A percentile compares a stretch with the other conserved stretches of the same genome.
Conservation (phyloP, 2,888 invertebrate genomes). For the Pharmacophagus antenor region DNA sequence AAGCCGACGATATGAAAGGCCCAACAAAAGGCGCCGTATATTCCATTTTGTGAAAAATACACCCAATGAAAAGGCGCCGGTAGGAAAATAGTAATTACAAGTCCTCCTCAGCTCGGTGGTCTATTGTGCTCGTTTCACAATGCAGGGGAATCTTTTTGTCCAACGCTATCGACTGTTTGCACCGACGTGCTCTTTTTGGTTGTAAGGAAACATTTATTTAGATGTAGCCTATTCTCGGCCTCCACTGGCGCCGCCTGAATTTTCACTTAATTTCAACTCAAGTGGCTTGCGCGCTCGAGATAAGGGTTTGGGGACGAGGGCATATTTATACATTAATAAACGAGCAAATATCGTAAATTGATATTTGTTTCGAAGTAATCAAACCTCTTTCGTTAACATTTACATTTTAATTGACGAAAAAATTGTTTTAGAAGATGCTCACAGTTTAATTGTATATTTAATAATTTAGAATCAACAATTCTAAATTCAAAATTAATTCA, state of each 20-base stretch:
- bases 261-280: constrained; percentile 30
- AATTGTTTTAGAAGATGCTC: background rate
- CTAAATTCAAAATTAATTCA: too few relatives aligned
- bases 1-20: constrained; percentile 51
- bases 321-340: constrained; percentile 15
- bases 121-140: constrained; percentile 71
- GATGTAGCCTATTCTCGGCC: constrained; percentile 40
- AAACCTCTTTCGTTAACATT: background rate
- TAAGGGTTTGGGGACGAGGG: constrained; percentile 18
- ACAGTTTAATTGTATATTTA: too few relatives aligned
- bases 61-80: constrained; percentile 67
- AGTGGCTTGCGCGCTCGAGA: constrained; percentile 26
- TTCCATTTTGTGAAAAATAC: constrained; percentile 73
- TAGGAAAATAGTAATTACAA: constrained; percentile 81
- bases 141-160: constrained; percentile 77
- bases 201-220: constrained; percentile 53
- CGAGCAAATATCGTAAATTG: constrained; percentile 2
- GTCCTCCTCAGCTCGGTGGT: constrained; percentile 58
- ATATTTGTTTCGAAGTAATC: background rate
- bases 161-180: constrained; percentile 72
- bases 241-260: constrained; percentile 19
- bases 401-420: background rate
- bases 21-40: constrained; percentile 58
- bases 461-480: too few relatives aligned
- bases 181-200: constrained; percentile 55